A percentile compares a stretch with the other conserved stretches of the same genome.
These are phyloP conservation scores for Cephus sareptanus DNA, from an alignment of 2,888 invertebrate genomes.

Conservation along the genomic window DNA sequence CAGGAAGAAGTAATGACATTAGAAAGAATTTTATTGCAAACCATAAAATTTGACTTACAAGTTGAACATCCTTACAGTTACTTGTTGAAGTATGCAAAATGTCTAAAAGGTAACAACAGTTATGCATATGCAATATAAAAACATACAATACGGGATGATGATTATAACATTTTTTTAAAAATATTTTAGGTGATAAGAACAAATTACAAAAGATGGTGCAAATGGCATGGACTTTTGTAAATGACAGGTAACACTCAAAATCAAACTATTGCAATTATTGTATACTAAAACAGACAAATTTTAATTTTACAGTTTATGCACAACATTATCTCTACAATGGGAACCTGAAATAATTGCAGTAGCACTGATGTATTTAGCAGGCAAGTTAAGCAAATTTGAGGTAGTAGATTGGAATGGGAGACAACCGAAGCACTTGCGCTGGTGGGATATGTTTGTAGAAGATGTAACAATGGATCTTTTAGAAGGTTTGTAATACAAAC, in stretches of 20 bases:
- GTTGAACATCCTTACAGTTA: constrained; percentile 97
- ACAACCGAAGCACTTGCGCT: constrained; percentile 79
- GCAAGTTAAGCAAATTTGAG: constrained; percentile 95
- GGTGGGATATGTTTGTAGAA: constrained; percentile 99
- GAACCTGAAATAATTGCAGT: constrained; percentile 99
- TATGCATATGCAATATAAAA: neutral
- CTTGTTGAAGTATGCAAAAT: constrained; percentile 92
- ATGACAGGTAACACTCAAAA: constrained; percentile 80
- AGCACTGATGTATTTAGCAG: constrained; percentile 95
- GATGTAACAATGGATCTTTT: constrained; percentile 93
- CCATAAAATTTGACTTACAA: constrained; percentile 98
- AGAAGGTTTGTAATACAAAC: constrained; percentile 71
- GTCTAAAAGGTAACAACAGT: constrained; percentile 76
- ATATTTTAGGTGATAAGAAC: constrained; percentile 80
- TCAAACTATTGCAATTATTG: constrained; percentile 2
- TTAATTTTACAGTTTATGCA: constrained; percentile 79
- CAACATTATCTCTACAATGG: constrained; percentile 97
- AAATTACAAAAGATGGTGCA: constrained; percentile 97
- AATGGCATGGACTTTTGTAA: constrained; percentile 99
- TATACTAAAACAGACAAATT: constrained; percentile 5
- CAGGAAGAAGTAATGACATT: constrained; percentile 89
- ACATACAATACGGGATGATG: neutral
- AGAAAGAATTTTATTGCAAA: constrained; percentile 95
- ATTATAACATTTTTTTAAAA: neutral
- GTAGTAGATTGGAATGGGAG: constrained; percentile 93